Percentiles rank a stretch among this genome's conserved stretches.
Evolutionary conservation across 2,797 vertebrate genomes (phyloP).

Genomic region (Microctenopoma steveboyesi): DNA sequence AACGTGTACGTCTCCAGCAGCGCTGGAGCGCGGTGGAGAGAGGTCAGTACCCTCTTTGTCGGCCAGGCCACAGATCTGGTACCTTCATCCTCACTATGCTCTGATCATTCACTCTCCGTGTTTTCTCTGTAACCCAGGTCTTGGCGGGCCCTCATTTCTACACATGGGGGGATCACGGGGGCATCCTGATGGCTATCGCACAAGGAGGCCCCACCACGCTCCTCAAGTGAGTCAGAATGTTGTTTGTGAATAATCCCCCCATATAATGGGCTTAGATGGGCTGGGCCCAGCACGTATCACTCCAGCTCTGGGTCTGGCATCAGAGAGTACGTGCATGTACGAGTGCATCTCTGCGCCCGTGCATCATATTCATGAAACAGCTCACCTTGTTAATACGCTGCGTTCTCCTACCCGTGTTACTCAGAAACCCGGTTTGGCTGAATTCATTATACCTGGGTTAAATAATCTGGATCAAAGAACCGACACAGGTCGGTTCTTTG

Average conservation of each 20-base stretch:
- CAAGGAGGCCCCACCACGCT: constrained; percentile 90
- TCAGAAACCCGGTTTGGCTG: constrained; percentile 2
- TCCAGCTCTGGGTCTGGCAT: background rate
- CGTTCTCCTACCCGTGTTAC: constrained; percentile 2
- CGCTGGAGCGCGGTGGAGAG: constrained; percentile 93
- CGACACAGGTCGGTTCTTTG: no score
- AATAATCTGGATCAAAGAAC: background rate
- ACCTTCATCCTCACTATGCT: background rate
- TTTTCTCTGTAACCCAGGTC: constrained; percentile 77
- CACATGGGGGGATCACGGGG: constrained; percentile 97
- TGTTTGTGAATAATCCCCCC: background rate
- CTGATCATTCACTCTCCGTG: background rate
- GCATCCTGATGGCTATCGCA: constrained; percentile 92
- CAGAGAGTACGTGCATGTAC: no score
- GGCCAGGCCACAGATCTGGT: background rate
- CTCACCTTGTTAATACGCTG: no score
- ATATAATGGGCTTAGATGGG: background rate
- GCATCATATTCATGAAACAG: no score
- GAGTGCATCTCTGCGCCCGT: background rate
- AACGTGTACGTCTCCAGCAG: constrained; percentile 97
- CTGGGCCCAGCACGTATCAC: no score
- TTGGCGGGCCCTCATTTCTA: constrained; percentile 96
- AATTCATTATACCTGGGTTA: background rate
- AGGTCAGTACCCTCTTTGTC: constrained; percentile 83
- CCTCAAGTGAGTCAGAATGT: constrained; percentile 88